Evolutionary conservation across 2,888 invertebrate genomes (phyloP), one percentile per base, ranked within the genome.

Genomic region (Drosophila falleni): DNA sequence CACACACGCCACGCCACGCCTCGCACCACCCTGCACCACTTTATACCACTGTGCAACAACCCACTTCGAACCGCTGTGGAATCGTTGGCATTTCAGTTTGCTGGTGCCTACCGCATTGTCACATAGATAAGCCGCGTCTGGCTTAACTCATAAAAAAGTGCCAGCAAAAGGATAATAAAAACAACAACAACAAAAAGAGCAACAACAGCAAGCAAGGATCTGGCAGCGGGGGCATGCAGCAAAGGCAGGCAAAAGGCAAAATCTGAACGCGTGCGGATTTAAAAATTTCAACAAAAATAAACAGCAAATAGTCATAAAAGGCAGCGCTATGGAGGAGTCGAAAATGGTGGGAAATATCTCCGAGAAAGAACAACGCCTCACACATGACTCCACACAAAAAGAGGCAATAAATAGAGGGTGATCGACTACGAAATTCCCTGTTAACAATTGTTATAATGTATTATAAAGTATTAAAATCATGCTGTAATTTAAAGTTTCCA

Each of bases 91-190:
- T 62, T 54, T 56, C 46, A 60, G 46, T 46, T 56, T 50, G 33
- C 55, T 80, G 68, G 81, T 74, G 87, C 89, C 89, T 88, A 89
- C 87, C 89, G 75, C 85, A 89, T 88, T 85, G 85, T 85, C 89
- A 88, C 89, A 89, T 86, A 86, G 86, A 86, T 86, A 86, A 86
- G 86, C 89, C 79, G 86, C 90, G 89, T 89, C 89, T 89, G 89
- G 86, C 89, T 89, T 88, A 86, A 89, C 90, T 86, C 86, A 83
- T 89, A 89, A 87, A 89, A 88, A 89, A 86, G 86, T 88, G 89
- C 71, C 89, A 73, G 88, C 86, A 72, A 71, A 88, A 88, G 89
- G 88, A 85, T 87, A 85, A 89, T 89, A 89, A 85, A 85, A 78
- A 73, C 71, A 78, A 65, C 66, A 76, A 60, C 63, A 74, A 61